phyloP scores from a whole-genome alignment of 1,140 invertebrate genomes.

The Achroia grisella region DNA sequence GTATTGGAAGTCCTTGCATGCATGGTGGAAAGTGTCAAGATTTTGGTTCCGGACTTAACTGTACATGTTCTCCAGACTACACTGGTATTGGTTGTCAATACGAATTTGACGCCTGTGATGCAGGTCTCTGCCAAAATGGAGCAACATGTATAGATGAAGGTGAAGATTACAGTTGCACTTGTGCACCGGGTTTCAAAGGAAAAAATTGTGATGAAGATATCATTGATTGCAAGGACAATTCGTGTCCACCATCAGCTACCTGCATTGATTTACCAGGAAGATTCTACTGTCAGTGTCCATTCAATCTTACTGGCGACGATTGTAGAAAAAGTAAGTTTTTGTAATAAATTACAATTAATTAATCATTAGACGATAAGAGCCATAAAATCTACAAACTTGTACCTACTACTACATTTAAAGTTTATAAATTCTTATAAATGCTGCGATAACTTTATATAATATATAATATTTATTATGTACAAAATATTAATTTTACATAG shows the following conservation, averaged over 20 bases:
- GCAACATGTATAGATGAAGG: constrained; percentile 92
- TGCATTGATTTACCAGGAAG: constrained; percentile 94
- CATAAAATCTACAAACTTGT: too few species aligned
- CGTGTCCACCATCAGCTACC: constrained; percentile 93
- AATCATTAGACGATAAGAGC: too few species aligned
- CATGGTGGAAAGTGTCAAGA: constrained; percentile 95
- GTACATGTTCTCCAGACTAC: constrained; percentile 90
- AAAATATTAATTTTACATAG: too few species aligned
- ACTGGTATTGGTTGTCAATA: constrained; percentile 94
- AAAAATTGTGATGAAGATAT: constrained; percentile 95
- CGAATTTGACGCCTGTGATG: constrained; percentile 93
- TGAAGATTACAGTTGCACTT: constrained; percentile 88
- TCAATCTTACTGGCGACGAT: constrained; percentile 96
- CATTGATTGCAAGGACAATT: constrained; percentile 93
- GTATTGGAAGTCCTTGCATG: constrained; percentile 97
- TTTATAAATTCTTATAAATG: too few species aligned
- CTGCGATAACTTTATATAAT: too few species aligned
- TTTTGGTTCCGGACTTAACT: constrained; percentile 95
- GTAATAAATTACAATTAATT: too few species aligned
- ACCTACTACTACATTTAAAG: too few species aligned
- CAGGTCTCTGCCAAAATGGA: constrained; percentile 91
- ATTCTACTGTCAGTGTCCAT: constrained; percentile 97
- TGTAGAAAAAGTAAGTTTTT: constrained; percentile 89
- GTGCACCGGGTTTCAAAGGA: constrained; percentile 89
- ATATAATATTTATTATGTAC: too few species aligned